These are phyloP conservation scores for Enteromius thamalakanensis DNA, from an alignment of 2,797 vertebrate genomes.

Conservation along the genomic window DNA sequence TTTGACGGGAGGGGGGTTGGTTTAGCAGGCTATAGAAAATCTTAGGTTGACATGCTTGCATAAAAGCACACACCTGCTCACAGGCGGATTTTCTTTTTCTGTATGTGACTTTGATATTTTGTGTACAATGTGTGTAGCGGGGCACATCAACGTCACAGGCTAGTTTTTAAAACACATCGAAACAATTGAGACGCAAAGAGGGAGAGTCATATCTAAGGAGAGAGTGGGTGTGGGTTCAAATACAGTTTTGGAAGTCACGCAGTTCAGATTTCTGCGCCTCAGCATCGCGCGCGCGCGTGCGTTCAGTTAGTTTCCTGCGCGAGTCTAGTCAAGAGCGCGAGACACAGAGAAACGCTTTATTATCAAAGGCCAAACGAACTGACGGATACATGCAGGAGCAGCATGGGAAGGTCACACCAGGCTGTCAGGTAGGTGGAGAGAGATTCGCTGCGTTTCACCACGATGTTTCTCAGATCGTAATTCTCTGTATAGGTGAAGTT, in stretches of 20 bases:
- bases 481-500: background rate
- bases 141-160: background rate
- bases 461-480: background rate
- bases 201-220: background rate
- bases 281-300: background rate
- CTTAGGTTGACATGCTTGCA: background rate
- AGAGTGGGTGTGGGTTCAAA: background rate
- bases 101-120: background rate
- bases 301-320: background rate
- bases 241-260: background rate
- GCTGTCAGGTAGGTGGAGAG: constrained; percentile 24
- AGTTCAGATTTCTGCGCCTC: background rate
- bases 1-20: too few species aligned
- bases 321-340: background rate
- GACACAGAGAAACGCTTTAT: background rate
- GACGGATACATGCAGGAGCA: constrained; percentile 1
- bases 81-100: background rate
- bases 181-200: background rate
- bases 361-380: background rate
- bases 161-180: background rate
- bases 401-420: constrained; percentile 12
- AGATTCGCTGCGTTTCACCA: background rate
- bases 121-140: background rate
- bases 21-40: background rate
- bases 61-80: background rate